Evolutionary conservation across 2,888 invertebrate species (phyloP), one percentile per base, ranked within the genome.

Genomic region (Pyrocoelia pectoralis): DNA sequence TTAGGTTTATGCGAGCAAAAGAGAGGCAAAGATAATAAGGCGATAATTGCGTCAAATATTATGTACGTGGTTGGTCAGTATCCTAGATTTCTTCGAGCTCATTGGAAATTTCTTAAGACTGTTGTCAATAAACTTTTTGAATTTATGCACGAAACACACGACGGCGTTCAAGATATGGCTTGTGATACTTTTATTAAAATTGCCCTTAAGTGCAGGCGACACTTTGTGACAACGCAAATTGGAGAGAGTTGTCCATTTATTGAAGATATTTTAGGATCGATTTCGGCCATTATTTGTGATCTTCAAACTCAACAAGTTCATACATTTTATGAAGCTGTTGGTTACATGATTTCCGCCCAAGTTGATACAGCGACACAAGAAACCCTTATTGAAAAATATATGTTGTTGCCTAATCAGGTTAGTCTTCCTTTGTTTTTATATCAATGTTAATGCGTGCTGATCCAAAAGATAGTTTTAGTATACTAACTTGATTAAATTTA

Each of bases 51-150:
- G 12, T 98, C 98, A 69, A 99, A 99, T 83, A 99, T 99, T 68
- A 99, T 99, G 99, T 98, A 99, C 83, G 98, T 99, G 63, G 99
- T 99, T 56, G 99, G 99, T 1, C 99, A 99, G 81, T 99, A 99
- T 84, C 99, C 99, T 46, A 85, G 98, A 63, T 99, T 99, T 84
- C 85, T 99, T 66, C 87, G 97, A 73, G 98, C 97, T n/a, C 99
- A 99, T 82, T 99, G 99, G 99, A 96, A 97, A 80, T 99, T 99
- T 83, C 87, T 99, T 68, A 99, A 99, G 86, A 99, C 99, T 53
- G 99, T 99, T 77, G 98, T 99, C 65, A 99, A 98, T 84, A 99
- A 99, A 84, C 87, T 99, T 60, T 99, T 99, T 84, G 99, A 99
- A 84, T 99, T 99, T 82, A 99, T 99, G 99, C 99, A 99, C 81